Base-by-base conservation (phyloP, 2,797 vertebrate genomes). In the Tadarida brasiliensis region DNA sequence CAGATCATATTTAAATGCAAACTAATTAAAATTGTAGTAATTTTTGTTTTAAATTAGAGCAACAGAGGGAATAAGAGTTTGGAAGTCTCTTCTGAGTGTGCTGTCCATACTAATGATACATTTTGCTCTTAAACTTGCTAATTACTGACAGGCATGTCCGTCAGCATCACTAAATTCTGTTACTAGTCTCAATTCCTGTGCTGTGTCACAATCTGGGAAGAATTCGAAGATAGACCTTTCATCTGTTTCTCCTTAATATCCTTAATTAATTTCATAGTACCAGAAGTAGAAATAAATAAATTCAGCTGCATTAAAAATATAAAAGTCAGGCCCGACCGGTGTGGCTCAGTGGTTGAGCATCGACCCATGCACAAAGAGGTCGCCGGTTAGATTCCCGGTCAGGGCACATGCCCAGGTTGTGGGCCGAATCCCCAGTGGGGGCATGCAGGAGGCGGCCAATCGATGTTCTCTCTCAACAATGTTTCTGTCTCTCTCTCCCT, bases 71-170 rank as follows among this genome's bases (percentile, higher is more conserved):
- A 35, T 0, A 17, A 39, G 76, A 73, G 20, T 73, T 51, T 82
- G 7, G 24, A 90, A 57, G 2, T 93, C 28, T 59, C 51, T 87
- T 87, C 39, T 44, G 22, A 94, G 91, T 88, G 86, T 89, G 86
- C n/a, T 28, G 22, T 30, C 56, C 90, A 94, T 95, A n/a, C 19
- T 92, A 94, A 96, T 87, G 9, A 20, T 39, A 2, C 16, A 44
- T 26, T 96, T 97, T 84, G 49, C 74, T 91, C 35, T 71, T 73
- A 54, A 57, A 65, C 57, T 63, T 87, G 54, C 85, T 97, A 87
- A 96, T 96, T 92, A 71, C 54, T 78, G 68, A 71, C 80, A 71
- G 33, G 10, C 22, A 71, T 89, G 68, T 88, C 70, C 67, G 17
- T 87, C 28, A 54, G 65, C n/a, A 82, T 1, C 19, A 30, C 33